Conservation (phyloP, 1,140 invertebrate genomes). For the Pararge aegeria region DNA sequence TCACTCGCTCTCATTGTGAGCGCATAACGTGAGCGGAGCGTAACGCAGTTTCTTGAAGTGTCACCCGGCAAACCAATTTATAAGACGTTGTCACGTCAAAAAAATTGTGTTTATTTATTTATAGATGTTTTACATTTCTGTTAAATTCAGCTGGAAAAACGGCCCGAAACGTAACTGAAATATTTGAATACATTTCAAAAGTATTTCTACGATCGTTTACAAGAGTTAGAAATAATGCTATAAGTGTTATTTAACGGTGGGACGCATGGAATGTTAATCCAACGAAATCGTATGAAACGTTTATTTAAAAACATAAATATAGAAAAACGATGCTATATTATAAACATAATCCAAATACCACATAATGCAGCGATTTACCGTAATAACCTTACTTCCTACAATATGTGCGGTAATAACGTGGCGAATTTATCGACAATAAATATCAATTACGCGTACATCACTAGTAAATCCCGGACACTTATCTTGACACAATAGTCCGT, state of each 20-base stretch:
- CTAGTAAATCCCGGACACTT: slow-evolving; percentile 44
- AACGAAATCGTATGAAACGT: background rate
- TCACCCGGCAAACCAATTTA: too few relatives aligned
- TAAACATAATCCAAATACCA: slow-evolving; percentile 3
- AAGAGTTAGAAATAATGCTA: background rate
- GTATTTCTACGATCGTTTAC: background rate
- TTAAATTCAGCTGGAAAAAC: too few relatives aligned
- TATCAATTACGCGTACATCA: slow-evolving; percentile 33
- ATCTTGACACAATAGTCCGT: slow-evolving; percentile 38
- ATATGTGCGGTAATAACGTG: slow-evolving; percentile 11
- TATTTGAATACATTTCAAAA: background rate
- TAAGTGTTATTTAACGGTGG: background rate
- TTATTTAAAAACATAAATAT: background rate
- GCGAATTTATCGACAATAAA: slow-evolving; percentile 30
- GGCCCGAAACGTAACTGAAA: background rate
- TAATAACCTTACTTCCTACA: slow-evolving; percentile 1
- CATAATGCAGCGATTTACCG: background rate
- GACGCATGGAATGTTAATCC: background rate
- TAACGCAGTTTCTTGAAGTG: too few relatives aligned
- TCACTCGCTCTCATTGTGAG: too few relatives aligned
- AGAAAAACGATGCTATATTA: background rate
- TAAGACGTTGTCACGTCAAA: too few relatives aligned
- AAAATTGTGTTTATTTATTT: too few relatives aligned
- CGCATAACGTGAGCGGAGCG: too few relatives aligned
- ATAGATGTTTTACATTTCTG: too few relatives aligned